phyloP scores from a whole-genome alignment of 2,113 vertebrate genomes.

The Ariopsis seemanni region DNA sequence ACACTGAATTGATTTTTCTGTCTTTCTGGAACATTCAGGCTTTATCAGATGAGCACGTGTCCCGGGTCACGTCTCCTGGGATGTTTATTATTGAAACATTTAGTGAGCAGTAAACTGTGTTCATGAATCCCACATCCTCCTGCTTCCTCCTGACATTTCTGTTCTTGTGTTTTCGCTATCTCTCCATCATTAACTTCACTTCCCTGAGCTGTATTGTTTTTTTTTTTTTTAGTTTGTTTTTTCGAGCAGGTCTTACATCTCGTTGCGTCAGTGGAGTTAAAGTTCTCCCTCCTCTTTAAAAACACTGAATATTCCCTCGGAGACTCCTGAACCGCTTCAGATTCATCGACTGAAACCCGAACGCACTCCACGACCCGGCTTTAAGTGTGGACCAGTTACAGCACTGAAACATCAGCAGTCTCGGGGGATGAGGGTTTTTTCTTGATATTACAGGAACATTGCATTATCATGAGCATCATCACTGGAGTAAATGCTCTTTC shows the following conservation, averaged over 20 bases:
- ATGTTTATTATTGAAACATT: neutral
- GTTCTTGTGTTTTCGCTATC: neutral
- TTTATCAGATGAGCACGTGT: too few relatives aligned
- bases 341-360: neutral
- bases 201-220: neutral
- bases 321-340: neutral
- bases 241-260: neutral
- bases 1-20: neutral
- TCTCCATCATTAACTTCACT: neutral
- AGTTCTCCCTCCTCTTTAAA: neutral
- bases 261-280: slow-evolving; percentile 11
- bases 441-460: too few relatives aligned
- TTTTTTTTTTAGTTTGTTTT: too few relatives aligned
- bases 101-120: neutral
- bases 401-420: neutral
- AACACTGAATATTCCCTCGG: slow-evolving; percentile 10
- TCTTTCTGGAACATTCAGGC: neutral
- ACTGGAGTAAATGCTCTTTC: neutral
- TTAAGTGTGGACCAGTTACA: neutral
- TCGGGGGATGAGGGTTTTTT: too few relatives aligned
- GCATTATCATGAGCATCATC: too few relatives aligned
- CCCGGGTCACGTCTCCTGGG: neutral
- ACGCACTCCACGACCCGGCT: neutral
- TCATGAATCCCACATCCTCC: neutral
- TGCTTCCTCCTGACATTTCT: neutral